A percentile compares a stretch with the other conserved stretches of the same genome.
Conservation (phyloP, 2,113 vertebrate genomes). For the Ochotona princeps region DNA sequence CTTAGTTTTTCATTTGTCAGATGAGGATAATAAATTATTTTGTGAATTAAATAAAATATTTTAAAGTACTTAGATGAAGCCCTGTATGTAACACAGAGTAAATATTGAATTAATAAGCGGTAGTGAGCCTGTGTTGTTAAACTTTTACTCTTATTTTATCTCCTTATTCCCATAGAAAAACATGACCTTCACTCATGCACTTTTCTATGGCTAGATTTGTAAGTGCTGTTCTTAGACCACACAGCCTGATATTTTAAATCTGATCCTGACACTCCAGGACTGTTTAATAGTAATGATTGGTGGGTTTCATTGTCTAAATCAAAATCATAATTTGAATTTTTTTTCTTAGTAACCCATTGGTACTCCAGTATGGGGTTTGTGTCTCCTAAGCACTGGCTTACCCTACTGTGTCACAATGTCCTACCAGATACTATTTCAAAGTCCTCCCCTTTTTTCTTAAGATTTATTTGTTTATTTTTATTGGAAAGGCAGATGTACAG, state of each 20-base stretch:
- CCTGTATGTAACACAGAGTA: neutral
- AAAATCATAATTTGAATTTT: conserved; percentile 23
- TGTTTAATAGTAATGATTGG: neutral
- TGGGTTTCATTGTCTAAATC: neutral
- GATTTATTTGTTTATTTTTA: no score
- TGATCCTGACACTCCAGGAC: neutral
- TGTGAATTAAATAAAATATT: conserved; percentile 58
- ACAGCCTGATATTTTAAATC: neutral
- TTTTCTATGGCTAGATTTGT: neutral
- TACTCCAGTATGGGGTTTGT: no score
- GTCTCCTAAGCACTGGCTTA: no score
- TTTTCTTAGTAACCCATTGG: conserved; percentile 15
- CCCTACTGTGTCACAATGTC: no score
- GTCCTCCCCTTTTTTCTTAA: no score
- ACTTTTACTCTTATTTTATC: neutral
- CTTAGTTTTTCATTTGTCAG: conserved; percentile 22
- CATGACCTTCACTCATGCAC: conserved; percentile 14
- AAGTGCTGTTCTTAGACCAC: neutral
- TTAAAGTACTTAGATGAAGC: conserved; percentile 22
- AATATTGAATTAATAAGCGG: conserved; percentile 25
- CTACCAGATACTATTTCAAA: no score
- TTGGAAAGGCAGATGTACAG: no score
- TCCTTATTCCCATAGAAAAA: conserved; percentile 32
- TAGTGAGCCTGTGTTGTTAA: neutral
- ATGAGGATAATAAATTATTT: conserved; percentile 13